A percentile compares a stretch with the other conserved stretches of the same genome.
Evolutionary conservation across 2,797 vertebrate species (phyloP).

Genomic region (Pachyuromys duprasi): DNA sequence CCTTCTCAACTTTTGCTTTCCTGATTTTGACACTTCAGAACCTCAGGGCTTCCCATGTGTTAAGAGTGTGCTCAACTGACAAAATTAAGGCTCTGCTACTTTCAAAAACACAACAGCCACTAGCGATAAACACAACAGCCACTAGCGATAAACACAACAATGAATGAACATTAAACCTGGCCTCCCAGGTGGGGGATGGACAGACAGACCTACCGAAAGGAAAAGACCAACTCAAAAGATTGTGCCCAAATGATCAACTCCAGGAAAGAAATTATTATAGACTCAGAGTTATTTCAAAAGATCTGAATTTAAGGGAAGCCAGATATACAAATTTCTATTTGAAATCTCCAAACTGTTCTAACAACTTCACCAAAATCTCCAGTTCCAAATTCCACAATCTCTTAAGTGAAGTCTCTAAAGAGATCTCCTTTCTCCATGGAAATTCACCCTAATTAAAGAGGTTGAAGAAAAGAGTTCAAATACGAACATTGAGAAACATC

Average conservation of each 20-base stretch:
- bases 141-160: neutral
- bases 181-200: neutral
- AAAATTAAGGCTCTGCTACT: neutral
- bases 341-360: constrained; percentile 30
- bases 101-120: neutral
- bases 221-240: neutral
- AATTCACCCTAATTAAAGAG: constrained; percentile 36
- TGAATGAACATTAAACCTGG: constrained; percentile 4
- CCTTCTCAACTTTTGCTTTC: constrained; percentile 15
- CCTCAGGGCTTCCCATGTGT: neutral
- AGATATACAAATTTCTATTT: neutral
- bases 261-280: neutral
- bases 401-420: constrained; percentile 22
- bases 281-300: neutral
- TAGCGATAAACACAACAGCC: neutral
- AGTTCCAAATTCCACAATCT: constrained; percentile 29
- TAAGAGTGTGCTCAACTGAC: neutral
- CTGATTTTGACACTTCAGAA: constrained; percentile 27
- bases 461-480: constrained; percentile 51
- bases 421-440: neutral
- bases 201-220: neutral
- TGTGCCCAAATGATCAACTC: neutral
- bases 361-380: neutral
- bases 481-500: constrained; percentile 20
- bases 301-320: constrained; percentile 27